phyloP scores from a whole-genome alignment of 2,113 vertebrate genomes.

The Heptranchias perlo region DNA sequence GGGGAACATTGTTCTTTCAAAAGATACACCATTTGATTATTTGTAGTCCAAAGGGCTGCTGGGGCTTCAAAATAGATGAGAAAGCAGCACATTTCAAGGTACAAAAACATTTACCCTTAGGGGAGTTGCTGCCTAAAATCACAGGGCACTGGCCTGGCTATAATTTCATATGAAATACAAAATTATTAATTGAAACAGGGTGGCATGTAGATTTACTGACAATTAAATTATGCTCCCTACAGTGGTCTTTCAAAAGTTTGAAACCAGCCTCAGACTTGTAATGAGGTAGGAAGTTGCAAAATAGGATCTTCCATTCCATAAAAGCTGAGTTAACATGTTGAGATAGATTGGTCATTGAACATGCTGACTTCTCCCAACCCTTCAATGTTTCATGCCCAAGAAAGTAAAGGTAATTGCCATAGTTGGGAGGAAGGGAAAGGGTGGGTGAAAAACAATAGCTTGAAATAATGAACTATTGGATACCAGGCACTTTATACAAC shows the following conservation, averaged over 20 bases:
- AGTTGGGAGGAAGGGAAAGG: background rate
- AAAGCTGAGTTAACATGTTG: background rate
- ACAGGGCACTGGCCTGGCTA: background rate
- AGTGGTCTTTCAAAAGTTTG: background rate
- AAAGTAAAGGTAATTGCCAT: background rate
- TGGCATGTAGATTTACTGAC: background rate
- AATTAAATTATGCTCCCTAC: background rate
- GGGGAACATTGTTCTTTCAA: background rate
- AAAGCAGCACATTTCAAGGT: background rate
- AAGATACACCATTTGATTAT: background rate
- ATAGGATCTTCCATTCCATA: background rate
- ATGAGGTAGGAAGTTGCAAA: background rate
- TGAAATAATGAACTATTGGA: background rate
- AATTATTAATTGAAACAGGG: background rate
- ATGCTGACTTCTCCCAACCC: background rate
- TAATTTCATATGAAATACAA: background rate
- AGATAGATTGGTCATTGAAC: background rate
- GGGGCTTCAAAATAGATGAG: background rate
- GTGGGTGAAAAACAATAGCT: background rate
- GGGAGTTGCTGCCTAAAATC: background rate
- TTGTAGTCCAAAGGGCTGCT: background rate
- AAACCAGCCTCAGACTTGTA: background rate
- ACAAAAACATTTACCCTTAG: background rate
- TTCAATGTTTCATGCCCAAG: background rate
- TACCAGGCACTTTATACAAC: background rate